Evolutionary conservation across 1,140 invertebrate genomes (phyloP).

Genomic region (Neelides sp.): DNA sequence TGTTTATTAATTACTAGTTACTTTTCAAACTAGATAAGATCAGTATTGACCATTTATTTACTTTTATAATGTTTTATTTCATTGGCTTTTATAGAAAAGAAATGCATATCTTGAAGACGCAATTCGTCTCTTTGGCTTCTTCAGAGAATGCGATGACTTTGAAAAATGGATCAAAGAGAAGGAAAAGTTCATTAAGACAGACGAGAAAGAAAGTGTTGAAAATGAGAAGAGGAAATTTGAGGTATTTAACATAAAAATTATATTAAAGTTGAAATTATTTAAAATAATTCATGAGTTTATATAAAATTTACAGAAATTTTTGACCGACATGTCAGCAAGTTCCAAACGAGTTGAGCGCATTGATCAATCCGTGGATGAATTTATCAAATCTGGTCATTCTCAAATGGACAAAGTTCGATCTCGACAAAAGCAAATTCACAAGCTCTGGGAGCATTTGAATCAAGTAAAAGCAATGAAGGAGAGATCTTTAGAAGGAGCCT

Average conservation of each 20-base stretch:
- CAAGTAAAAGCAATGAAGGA: conserved; percentile 79
- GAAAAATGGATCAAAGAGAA: conserved; percentile 96
- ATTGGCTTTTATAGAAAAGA: conserved; percentile 42
- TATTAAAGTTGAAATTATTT: background rate
- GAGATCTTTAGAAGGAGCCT: conserved; percentile 74
- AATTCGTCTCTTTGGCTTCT: conserved; percentile 83
- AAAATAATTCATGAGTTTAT: conserved; percentile 2
- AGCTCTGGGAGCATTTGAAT: conserved; percentile 77
- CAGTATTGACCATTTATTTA: conserved; percentile 1
- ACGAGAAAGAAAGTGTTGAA: conserved; percentile 84
- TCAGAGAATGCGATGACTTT: conserved; percentile 94
- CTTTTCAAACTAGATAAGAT: background rate
- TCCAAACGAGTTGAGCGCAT: conserved; percentile 79
- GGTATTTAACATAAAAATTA: conserved; percentile 37
- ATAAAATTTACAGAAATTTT: conserved; percentile 57
- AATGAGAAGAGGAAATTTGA: conserved; percentile 89
- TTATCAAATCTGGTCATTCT: conserved; percentile 70
- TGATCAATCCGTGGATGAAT: conserved; percentile 73
- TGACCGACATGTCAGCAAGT: conserved; percentile 87
- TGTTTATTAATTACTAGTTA: background rate
- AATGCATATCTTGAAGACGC: conserved; percentile 78
- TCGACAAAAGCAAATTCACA: conserved; percentile 68
- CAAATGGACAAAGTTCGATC: conserved; percentile 74
- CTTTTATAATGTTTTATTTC: background rate
- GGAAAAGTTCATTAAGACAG: conserved; percentile 69